Base-by-base conservation (phyloP, 23 tunicate species). In the Aplidium turbinatum region DNA sequence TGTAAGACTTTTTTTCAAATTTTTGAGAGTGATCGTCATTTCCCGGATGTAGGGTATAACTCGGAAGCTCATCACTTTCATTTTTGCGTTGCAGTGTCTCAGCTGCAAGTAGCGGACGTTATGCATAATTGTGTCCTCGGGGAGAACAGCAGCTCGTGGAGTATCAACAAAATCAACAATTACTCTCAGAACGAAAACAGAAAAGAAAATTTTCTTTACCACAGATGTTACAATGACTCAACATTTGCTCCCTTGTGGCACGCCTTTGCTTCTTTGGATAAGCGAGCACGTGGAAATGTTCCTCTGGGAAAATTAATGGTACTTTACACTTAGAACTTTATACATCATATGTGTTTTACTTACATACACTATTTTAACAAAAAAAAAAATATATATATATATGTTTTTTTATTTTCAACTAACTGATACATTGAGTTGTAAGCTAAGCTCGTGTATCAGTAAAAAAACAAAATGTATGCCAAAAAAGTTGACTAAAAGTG, bases 251-350 rank as follows among this genome's bases (percentile, higher is more conserved):
- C 96, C 36, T 31, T 81, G 56, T 88, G 96, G 96, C 87, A 81
- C 27, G 79, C 96, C 5, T 88, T 81, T 53, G 33, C 62, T 34
- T 68, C 36, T 0, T 40, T 88, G 31, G 96, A 88, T 57, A 34
- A 30, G 6, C 50, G 65, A 60, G 47, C 55, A 1, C 19, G 83
- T 0, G 96, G 96, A 58, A 48, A 75, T 18, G 79, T 70, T 20
- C 75, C 81, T 23, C 50, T 88, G 0, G 96, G 96, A 9, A 70
- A 83, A 68, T 66, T 88, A 45, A 88, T 88, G 96, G 96, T 88
- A 68, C 73, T 38, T 25, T 55, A 6, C 6, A 11, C 24, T 21
- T 42, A 42, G 11, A 16, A 9, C 50, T 42, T 11, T 42, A 11
- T 11, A 42, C 50, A 9, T 42, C 50, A 25, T 24, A 57, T 19